Percentiles rank a stretch among this genome's conserved stretches.
Conservation (phyloP, 1,140 invertebrate species). For the Bombus confusus region DNA sequence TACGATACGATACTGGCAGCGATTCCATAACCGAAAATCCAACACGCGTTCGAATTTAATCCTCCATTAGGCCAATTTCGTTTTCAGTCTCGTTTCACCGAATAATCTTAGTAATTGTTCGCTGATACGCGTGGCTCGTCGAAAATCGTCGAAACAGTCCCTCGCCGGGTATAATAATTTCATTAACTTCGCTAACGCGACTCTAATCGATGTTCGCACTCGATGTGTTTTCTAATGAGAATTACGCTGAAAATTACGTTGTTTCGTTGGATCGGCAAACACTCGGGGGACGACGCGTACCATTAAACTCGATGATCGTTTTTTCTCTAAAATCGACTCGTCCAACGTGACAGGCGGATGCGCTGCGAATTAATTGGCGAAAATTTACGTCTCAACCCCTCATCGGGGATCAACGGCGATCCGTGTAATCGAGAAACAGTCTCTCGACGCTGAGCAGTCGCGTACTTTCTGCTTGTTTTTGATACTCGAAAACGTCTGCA, state of each 20-base stretch:
- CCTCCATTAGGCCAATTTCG: constrained; percentile 38
- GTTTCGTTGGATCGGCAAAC: no score
- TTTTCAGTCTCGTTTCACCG: constrained; percentile 50
- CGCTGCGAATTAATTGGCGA: neutral
- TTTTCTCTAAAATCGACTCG: neutral
- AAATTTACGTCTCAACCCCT: constrained; percentile 27
- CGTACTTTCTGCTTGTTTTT: no score
- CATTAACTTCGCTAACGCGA: neutral
- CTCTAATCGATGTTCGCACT: neutral
- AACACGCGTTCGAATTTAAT: constrained; percentile 14
- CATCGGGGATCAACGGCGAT: constrained; percentile 21
- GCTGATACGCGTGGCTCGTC: neutral
- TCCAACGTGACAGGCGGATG: constrained; percentile 4
- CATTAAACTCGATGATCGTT: neutral
- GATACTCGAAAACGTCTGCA: constrained; percentile 27
- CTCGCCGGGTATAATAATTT: constrained; percentile 13
- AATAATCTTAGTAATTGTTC: neutral
- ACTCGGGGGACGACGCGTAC: neutral
- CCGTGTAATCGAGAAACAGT: constrained; percentile 49
- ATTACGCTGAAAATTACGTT: neutral
- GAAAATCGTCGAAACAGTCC: neutral
- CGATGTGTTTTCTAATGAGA: neutral
- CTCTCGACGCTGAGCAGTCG: constrained; percentile 8
- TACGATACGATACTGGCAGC: neutral
- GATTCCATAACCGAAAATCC: constrained; percentile 1